Percentiles rank a stretch among this genome's conserved stretches.
phyloP scores from a whole-genome alignment of 2,113 vertebrate species.

The Elanoides forficatus region DNA sequence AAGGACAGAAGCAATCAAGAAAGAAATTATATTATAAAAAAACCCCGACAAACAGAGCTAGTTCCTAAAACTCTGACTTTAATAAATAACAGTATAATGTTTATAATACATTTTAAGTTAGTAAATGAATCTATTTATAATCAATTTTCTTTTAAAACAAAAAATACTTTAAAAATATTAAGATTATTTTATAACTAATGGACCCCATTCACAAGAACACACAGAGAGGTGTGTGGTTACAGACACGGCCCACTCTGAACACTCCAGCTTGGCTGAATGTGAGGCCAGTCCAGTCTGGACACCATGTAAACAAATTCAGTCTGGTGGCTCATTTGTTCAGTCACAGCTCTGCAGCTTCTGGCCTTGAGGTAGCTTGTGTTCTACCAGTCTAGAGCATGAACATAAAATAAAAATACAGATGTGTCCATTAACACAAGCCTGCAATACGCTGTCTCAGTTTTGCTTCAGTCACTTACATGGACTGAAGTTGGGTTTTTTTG shows the following conservation, averaged over 20 bases:
- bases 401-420: not conserved
- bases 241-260: not conserved
- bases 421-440: not conserved
- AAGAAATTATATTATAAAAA: not conserved
- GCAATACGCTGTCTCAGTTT: not conserved
- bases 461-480: not conserved
- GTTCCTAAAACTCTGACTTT: not conserved
- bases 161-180: not conserved
- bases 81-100: not conserved
- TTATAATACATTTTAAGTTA: not conserved
- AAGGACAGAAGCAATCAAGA: not conserved
- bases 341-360: not conserved
- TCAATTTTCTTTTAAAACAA: not conserved
- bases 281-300: not conserved
- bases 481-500: not conserved
- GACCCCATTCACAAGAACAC: not conserved
- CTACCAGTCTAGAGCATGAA: not conserved
- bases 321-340: not conserved
- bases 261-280: not conserved
- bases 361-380: not conserved
- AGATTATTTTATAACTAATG: not conserved
- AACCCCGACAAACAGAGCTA: not conserved
- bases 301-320: not conserved
- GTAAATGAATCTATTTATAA: not conserved
- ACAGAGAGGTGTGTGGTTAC: not conserved